phyloP scores from a whole-genome alignment of 2,113 vertebrate species.

The Lycaon pictus region DNA sequence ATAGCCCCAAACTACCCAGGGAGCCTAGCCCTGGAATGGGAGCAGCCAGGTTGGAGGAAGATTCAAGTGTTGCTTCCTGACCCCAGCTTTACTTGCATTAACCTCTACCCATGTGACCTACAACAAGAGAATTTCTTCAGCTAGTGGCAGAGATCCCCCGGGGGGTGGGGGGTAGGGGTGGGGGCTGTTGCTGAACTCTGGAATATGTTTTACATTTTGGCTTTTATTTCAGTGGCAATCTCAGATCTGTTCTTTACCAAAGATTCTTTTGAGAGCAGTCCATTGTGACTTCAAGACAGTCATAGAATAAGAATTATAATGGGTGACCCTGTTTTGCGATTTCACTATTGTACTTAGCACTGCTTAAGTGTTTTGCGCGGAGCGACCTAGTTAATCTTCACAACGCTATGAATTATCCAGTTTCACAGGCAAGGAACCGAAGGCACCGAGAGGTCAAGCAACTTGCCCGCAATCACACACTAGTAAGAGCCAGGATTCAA shows the following conservation, averaged over 20 bases:
- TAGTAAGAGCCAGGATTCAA: neutral
- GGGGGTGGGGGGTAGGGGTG: neutral
- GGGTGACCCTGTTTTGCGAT: neutral
- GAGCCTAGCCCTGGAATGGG: neutral
- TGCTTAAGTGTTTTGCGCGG: neutral
- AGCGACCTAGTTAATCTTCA: neutral
- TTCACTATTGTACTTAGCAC: neutral
- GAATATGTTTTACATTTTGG: neutral
- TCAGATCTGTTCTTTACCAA: neutral
- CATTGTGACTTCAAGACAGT: neutral
- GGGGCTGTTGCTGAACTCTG: neutral
- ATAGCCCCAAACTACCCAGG: neutral
- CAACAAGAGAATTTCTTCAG: neutral
- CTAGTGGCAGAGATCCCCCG: neutral
- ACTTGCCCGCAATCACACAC: too few species aligned
- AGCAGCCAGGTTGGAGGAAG: neutral
- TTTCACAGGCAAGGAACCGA: neutral
- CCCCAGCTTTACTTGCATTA: neutral
- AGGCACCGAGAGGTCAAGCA: neutral
- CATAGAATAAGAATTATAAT: neutral
- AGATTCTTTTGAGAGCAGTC: neutral
- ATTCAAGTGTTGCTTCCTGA: rapidly evolving
- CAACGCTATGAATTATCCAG: neutral
- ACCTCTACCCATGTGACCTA: neutral
- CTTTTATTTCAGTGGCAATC: neutral